These are phyloP conservation scores for Bucco capensis DNA, from an alignment of 2,113 vertebrate species.

Conservation along the genomic window DNA sequence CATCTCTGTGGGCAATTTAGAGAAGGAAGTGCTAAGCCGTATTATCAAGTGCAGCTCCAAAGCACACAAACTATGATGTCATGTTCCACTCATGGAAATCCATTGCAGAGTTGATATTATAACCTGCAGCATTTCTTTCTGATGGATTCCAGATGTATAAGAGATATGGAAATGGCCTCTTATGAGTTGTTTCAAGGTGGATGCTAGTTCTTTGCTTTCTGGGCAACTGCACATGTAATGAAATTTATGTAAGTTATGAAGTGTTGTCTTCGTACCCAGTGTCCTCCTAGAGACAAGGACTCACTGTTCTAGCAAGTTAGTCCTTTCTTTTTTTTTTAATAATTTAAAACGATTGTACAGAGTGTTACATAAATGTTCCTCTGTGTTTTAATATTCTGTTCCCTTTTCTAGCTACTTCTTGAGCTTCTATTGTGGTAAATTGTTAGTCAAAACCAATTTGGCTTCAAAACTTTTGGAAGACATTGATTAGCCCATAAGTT, in stretches of 20 bases:
- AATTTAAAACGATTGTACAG: not conserved
- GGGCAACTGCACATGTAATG: not conserved
- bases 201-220: not conserved
- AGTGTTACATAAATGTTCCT: not conserved
- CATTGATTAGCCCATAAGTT: not conserved
- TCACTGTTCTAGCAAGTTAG: not conserved
- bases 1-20: not conserved
- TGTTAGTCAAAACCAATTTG: not conserved
- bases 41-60: not conserved
- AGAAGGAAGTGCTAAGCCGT: not conserved
- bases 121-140: not conserved
- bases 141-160: not conserved
- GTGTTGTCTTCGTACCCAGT: not conserved
- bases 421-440: not conserved
- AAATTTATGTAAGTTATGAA: not conserved
- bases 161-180: not conserved
- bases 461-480: not conserved
- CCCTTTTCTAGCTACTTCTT: not conserved
- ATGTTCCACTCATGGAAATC: not conserved
- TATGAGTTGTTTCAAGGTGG: not conserved
- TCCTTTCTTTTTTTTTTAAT: not conserved
- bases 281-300: constrained; percentile 7
- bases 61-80: not conserved
- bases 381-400: not conserved
- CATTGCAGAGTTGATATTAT: not conserved